Percentiles rank a stretch among this genome's conserved stretches.
Evolutionary conservation across 2,797 vertebrate genomes (phyloP).

Genomic region (Falco rusticolus): DNA sequence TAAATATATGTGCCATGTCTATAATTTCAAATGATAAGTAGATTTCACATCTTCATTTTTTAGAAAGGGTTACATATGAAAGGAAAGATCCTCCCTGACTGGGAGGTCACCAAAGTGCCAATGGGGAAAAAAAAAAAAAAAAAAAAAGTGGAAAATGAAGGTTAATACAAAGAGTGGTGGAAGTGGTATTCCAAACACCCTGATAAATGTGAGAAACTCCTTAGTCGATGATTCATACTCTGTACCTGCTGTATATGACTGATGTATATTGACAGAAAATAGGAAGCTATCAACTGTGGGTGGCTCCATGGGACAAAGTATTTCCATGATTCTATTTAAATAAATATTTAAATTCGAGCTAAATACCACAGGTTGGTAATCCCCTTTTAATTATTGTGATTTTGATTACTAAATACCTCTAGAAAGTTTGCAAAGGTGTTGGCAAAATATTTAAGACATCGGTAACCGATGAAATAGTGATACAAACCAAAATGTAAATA

Average conservation of each 20-base stretch:
- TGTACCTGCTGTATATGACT: neutral
- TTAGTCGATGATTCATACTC: neutral
- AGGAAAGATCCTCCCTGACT: neutral
- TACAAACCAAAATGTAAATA: neutral
- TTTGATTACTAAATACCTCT: neutral
- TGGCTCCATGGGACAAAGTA: neutral
- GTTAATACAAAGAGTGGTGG: neutral
- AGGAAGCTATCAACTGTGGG: neutral
- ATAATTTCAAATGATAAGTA: neutral
- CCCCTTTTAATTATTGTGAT: neutral
- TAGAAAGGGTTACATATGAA: neutral
- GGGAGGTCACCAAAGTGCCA: neutral
- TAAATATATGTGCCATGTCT: neutral
- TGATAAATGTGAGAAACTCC: neutral
- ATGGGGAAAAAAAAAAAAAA: neutral
- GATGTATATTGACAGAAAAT: neutral
- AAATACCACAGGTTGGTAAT: neutral
- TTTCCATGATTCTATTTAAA: neutral
- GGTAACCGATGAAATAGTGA: neutral
- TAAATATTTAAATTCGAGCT: neutral
- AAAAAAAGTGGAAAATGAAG: neutral
- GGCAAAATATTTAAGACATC: neutral
- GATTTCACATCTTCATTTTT: neutral
- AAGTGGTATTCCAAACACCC: neutral
- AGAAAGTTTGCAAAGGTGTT: neutral